These are phyloP conservation scores for Macrotus californicus DNA, from an alignment of 2,113 vertebrate species.

Conservation along the genomic window DNA sequence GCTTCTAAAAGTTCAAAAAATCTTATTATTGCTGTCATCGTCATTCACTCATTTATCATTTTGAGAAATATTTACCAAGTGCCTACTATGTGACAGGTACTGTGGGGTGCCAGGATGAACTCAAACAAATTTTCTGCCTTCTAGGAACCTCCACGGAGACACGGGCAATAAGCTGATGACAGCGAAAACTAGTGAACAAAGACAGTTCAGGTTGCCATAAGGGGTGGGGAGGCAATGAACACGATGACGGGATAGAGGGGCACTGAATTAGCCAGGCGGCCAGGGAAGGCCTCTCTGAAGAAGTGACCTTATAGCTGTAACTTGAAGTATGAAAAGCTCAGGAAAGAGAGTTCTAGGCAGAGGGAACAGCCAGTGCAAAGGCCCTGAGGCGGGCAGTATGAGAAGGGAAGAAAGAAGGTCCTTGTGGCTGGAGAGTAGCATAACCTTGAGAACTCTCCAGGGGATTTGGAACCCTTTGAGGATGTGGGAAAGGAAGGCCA, in stretches of 20 bases:
- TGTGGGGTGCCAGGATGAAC: not conserved
- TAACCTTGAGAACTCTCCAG: not conserved
- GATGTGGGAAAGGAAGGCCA: not conserved
- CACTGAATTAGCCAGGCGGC: not conserved
- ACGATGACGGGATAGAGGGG: not conserved
- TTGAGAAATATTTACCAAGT: not conserved
- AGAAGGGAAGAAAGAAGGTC: not conserved
- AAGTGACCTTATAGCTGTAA: not conserved
- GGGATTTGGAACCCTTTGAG: fast-evolving
- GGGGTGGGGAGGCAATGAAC: not conserved
- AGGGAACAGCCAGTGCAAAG: not conserved
- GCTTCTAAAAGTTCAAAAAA: not conserved
- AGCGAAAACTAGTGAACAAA: not conserved
- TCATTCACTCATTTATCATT: not conserved
- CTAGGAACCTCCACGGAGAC: not conserved
- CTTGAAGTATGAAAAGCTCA: not conserved
- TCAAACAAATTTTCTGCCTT: not conserved
- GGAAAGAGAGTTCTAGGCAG: not conserved
- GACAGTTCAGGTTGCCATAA: not conserved
- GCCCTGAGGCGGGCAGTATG: not conserved
- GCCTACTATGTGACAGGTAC: not conserved
- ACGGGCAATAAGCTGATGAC: not conserved
- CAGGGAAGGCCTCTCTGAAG: not conserved
- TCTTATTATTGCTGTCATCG: too few species aligned
- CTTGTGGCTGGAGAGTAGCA: fast-evolving